Evolutionary conservation across 2,888 invertebrate species (phyloP).

Genomic region (Carcina quercana): DNA sequence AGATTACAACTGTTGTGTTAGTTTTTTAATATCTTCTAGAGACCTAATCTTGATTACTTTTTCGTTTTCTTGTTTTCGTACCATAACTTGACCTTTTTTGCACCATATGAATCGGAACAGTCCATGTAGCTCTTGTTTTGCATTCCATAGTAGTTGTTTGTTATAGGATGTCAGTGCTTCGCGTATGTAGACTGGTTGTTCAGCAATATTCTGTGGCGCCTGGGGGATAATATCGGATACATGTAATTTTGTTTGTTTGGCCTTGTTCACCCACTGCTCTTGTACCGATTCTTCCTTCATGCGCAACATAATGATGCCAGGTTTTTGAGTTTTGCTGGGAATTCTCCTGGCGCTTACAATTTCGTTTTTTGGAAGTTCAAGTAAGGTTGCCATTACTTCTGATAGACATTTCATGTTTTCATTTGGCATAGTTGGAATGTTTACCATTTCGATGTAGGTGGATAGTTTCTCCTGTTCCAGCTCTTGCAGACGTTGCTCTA

Average conservation of each 20-base stretch:
- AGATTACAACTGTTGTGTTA: background rate
- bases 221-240: background rate
- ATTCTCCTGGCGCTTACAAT: background rate
- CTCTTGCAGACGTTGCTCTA: background rate
- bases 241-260: background rate
- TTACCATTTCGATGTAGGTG: background rate
- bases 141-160: conserved; percentile 1
- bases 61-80: background rate
- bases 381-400: background rate
- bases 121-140: background rate
- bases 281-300: background rate
- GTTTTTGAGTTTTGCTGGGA: background rate
- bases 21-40: background rate
- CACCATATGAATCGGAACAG: background rate
- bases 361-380: background rate
- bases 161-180: conserved; percentile 1
- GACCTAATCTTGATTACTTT: background rate
- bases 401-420: background rate
- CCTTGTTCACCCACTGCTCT: background rate
- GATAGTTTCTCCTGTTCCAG: background rate
- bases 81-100: conserved; percentile 1
- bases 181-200: background rate
- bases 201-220: background rate
- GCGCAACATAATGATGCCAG: background rate
- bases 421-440: background rate